A percentile compares a stretch with the other conserved stretches of the same genome.
phyloP scores from a whole-genome alignment of 2,888 invertebrate genomes.

The Ceraclea dissimilis region DNA sequence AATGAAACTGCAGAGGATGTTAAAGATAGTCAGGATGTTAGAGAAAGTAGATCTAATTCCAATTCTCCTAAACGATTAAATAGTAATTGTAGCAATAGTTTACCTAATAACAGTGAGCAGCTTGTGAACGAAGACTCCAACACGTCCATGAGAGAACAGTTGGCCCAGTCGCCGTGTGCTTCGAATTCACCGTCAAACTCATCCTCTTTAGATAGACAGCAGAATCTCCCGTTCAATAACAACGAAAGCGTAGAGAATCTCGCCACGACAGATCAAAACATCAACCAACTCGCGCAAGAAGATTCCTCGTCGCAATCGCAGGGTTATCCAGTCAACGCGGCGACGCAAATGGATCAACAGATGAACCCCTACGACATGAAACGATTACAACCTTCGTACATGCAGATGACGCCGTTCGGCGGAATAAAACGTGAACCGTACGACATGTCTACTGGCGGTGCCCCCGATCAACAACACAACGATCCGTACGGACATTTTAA shows the following conservation, averaged over 20 bases:
- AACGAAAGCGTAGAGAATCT: constrained; percentile 19
- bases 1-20: constrained; percentile 1
- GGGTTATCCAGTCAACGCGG: constrained; percentile 19
- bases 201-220: constrained; percentile 21
- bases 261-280: constrained; percentile 6
- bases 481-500: constrained; percentile 41
- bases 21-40: constrained; percentile 1
- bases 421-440: constrained; percentile 29
- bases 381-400: constrained; percentile 21
- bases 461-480: constrained; percentile 28
- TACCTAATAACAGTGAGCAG: neutral
- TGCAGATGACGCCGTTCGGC: constrained; percentile 28
- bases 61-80: constrained; percentile 23
- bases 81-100: neutral
- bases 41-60: constrained; percentile 14
- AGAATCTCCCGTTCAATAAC: constrained; percentile 10
- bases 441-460: constrained; percentile 16
- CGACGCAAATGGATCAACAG: constrained; percentile 17
- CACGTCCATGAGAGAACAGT: constrained; percentile 20
- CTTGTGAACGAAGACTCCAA: constrained; percentile 20
- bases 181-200: constrained; percentile 25
- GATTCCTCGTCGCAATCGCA: constrained; percentile 25
- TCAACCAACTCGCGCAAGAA: constrained; percentile 18
- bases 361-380: constrained; percentile 26
- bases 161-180: constrained; percentile 21